Conservation (phyloP, 2,888 invertebrate genomes). For the Parnassius orleans region DNA sequence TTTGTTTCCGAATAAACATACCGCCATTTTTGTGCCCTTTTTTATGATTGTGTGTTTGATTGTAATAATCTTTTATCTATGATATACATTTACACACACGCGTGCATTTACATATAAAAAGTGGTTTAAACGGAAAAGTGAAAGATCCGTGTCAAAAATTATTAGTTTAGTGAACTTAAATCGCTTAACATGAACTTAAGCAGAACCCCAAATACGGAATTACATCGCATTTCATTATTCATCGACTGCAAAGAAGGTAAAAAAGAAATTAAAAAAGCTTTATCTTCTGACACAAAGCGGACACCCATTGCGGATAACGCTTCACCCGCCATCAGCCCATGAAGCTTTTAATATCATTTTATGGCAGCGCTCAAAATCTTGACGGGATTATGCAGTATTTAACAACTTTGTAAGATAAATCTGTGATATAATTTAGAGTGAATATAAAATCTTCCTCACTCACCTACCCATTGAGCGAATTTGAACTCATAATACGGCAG, state of each 20-base stretch:
- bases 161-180: not conserved
- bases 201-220: conserved; percentile 10
- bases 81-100: too few species aligned
- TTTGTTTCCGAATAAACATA: too few species aligned
- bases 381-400: not conserved
- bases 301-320: not conserved
- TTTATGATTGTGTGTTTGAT: too few species aligned
- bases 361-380: not conserved
- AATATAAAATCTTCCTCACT: too few species aligned
- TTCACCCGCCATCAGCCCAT: not conserved
- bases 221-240: conserved; percentile 8
- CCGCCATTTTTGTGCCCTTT: too few species aligned
- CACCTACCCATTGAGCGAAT: too few species aligned
- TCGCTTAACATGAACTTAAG: not conserved
- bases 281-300: not conserved
- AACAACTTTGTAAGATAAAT: not conserved
- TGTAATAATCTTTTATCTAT: too few species aligned
- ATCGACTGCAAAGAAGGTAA: conserved; percentile 1
- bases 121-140: not conserved
- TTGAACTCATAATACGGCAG: too few species aligned
- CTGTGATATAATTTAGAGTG: too few species aligned
- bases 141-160: not conserved
- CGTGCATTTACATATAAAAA: too few species aligned
- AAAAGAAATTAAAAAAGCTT: not conserved
- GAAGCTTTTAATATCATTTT: not conserved